A percentile compares a stretch with the other conserved stretches of the same genome.
Evolutionary conservation across 2,888 invertebrate species (phyloP).

Genomic region (Nineta flava): DNA sequence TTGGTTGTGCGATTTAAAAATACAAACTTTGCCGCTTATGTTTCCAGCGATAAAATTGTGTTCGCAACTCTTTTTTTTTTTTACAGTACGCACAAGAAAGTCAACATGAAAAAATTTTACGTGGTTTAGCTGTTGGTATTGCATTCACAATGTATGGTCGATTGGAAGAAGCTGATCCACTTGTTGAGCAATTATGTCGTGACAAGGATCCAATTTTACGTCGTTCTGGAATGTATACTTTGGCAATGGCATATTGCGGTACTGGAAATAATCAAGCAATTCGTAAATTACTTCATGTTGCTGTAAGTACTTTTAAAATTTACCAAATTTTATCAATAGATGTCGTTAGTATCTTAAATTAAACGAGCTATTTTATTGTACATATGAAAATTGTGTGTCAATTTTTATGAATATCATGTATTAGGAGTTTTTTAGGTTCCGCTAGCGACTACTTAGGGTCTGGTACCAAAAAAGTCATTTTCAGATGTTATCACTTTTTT

Average conservation of each 20-base stretch:
- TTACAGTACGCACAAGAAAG: conserved; percentile 79
- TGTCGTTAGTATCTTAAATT: neutral
- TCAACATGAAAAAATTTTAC: conserved; percentile 94
- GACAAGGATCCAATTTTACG: conserved; percentile 93
- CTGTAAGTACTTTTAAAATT: conserved; percentile 41
- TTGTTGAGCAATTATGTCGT: conserved; percentile 73
- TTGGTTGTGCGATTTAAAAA: too few relatives aligned
- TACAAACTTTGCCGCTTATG: too few relatives aligned
- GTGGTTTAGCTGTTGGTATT: conserved; percentile 93
- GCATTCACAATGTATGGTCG: conserved; percentile 94
- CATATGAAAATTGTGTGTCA: too few relatives aligned
- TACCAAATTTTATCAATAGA: neutral
- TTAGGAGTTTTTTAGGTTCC: too few relatives aligned
- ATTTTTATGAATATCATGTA: too few relatives aligned
- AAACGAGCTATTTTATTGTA: neutral
- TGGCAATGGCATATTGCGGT: conserved; percentile 97
- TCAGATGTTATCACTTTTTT: too few relatives aligned
- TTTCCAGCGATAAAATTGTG: neutral
- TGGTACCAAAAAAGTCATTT: too few relatives aligned
- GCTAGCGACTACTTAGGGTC: too few relatives aligned
- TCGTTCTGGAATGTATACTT: conserved; percentile 93
- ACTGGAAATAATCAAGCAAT: conserved; percentile 96
- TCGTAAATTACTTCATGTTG: conserved; percentile 83
- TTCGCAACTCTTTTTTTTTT: conserved; percentile 5
- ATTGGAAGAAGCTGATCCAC: conserved; percentile 88